Base-by-base conservation (phyloP, 2,888 invertebrate species). In the Oxycera nigricornis region DNA sequence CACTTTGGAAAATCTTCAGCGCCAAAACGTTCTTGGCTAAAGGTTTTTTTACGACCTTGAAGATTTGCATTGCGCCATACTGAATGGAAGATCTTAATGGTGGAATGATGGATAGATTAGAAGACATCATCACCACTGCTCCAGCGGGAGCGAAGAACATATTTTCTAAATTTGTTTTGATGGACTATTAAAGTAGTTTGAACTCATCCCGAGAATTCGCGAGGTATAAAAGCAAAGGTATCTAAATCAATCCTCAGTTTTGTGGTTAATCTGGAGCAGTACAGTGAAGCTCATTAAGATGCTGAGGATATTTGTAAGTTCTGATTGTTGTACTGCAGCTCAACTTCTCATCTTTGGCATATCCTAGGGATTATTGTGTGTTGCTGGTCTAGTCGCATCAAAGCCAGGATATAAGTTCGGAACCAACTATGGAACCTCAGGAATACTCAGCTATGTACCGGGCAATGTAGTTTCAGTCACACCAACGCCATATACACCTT, bases 41-140 rank as follows among this genome's bases (percentile, higher is more conserved):
- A 59, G 28, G 30, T 30, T 22, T 68, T 62, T 70, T 70, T 70
- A 70, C 35, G 70, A 70, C 52, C 35, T 70, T 55, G 9, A 55
- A 70, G 26, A 31, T 70, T 55, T 31, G 52, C 70, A 52, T 14
- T 50, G 50, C 30, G 14, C 14, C 55, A 26, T 68, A 52, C 4
- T 65, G 39, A 41, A 65, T 41, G 65, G n/a, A 39, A 20, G n/a
- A n/a, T n/a, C n/a, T n/a, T n/a, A n/a, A n/a, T n/a, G n/a, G 41
- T 41, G 11, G 22, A 24, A 39, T 24, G 24, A 41, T 41, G 59
- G 59, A 22, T 9, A 22, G 22, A 59, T 59, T 28, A 17, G 26
- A 28, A 24, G 59, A 28, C 11, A 14, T 59, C 30, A 65, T 9
- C 24, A 24, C 24, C 30, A 30, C 41, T 24, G 4, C 41, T 39